Evolutionary conservation across 30 jellyfish, hydroid and myxozoan species (phyloP), one percentile per base, ranked within the genome.

Genomic region (Nemopilema nomurai): DNA sequence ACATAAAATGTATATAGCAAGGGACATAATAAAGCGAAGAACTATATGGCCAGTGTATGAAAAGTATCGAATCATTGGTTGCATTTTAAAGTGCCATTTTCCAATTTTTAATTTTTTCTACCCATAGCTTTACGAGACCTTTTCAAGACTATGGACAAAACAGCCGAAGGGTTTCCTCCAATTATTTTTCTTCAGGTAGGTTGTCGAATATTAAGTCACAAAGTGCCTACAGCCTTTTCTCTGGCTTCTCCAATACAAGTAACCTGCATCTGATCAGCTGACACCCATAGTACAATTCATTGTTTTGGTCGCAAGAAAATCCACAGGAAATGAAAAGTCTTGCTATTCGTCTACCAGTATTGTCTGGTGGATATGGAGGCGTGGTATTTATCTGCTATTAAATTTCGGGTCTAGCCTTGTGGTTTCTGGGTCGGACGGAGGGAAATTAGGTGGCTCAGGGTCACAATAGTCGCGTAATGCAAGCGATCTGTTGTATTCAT

Each of bases 81-180:
- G 6, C 13, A 13, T 41, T 41, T 6, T 3, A 13, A 6, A 3
- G 6, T 41, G 13, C 57, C 9, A 6, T 41, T 41, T 41, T 41
- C 57, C 57, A 41, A 41, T 41, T 13, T 13, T 41, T 16, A 19
- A 24, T 29, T 27, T 62, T 41, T 18, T 79, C 18, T 33, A 13
- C 68, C 64, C 73, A 26, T 69, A 93, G 98, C 98, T n/a, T 81
- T 93, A 24, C 88, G 98, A 25, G 98, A 93, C 66, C 62, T 93
- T 62, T 93, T 90, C 88, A 82, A 74, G 41, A 68, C 94, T 6
- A 88, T 93, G 98, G 96, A 93, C 66, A 93, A 84, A 69, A 76
- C 93, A 8, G 80, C 90, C 26, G 96, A 67, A 19, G 91, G 90
- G 7, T 68, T 93, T 28, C 98, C 98, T 1, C 98, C 98, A 25